Evolutionary conservation across 2,888 invertebrate species (phyloP), one percentile per base, ranked within the genome.

Genomic region (Allacma fusca): DNA sequence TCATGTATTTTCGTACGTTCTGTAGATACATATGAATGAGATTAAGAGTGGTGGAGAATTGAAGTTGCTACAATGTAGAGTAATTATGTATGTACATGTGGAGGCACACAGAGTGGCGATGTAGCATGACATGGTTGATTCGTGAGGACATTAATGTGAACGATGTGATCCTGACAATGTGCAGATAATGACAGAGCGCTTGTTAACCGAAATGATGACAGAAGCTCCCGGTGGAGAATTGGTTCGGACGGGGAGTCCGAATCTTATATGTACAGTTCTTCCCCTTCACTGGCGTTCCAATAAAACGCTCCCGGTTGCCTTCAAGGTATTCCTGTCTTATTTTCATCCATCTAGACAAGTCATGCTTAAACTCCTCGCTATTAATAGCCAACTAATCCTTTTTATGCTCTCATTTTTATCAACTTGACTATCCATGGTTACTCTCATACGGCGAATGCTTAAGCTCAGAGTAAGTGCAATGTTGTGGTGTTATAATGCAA

Each of bases 271-370:
- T 88, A 96, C 97, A 50, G 94, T 94, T 65, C 88, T 98, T 84
- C 98, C 98, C 79, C 92, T 93, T 1, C 98, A 98, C 87, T 98
- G 98, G 98, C 90, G 98, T 83, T 96, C 97, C 75, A 99, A 99
- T 88, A 99, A 99, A 89, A 97, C 98, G 4, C 90, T 99, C 80
- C 98, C 98, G 69, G 93, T 95, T 79, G 96, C 97, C 75, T 99
- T 99, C 89, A 97, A 97, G 88, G 83, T 83, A 76, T 59, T 21
- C 29, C 21, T 19, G 9, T 21, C 2, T n/a, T 21, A 7, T 28
- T 50, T 21, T 71, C 23, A 50, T 23, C 2, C 23, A 21, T n/a
- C n/a, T n/a, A n/a, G n/a, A n/a, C n/a, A 13, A 13, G 68, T n/a
- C n/a, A n/a, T n/a, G n/a, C n/a, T n/a, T n/a, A n/a, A n/a, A n/a